Conservation (phyloP, 2,797 vertebrate genomes). For the Tolypeutes matacus region DNA sequence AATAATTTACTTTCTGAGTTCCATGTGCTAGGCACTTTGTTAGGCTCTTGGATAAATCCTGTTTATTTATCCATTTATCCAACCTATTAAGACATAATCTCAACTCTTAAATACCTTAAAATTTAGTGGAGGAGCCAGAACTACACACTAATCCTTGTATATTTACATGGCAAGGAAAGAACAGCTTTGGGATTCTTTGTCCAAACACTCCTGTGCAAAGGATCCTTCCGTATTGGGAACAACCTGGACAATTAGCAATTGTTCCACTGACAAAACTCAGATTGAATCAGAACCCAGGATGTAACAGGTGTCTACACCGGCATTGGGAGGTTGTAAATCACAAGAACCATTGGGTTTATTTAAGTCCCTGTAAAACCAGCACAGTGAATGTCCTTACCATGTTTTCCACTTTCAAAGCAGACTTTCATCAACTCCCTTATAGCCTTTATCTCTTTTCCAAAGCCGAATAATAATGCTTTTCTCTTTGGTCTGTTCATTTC, state of each 20-base stretch:
- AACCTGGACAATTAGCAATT: background rate
- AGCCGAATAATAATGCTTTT: background rate
- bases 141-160: background rate
- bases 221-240: background rate
- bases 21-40: background rate
- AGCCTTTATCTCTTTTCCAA: background rate
- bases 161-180: background rate
- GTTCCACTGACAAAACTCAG: background rate
- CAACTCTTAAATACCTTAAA: background rate
- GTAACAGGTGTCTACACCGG: background rate
- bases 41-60: background rate
- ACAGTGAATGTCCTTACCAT: background rate
- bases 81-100: background rate
- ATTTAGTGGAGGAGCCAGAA: background rate
- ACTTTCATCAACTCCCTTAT: background rate
- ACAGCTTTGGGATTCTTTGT: background rate
- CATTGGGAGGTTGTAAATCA: background rate
- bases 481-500: background rate
- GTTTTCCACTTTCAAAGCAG: background rate
- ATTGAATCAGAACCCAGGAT: background rate
- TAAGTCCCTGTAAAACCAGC: background rate
- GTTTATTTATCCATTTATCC: background rate
- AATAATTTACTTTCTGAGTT: background rate
- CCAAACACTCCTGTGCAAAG: background rate
- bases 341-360: background rate